Conservation (phyloP, 1,140 invertebrate genomes). For the Leptinotarsa lineolata region DNA sequence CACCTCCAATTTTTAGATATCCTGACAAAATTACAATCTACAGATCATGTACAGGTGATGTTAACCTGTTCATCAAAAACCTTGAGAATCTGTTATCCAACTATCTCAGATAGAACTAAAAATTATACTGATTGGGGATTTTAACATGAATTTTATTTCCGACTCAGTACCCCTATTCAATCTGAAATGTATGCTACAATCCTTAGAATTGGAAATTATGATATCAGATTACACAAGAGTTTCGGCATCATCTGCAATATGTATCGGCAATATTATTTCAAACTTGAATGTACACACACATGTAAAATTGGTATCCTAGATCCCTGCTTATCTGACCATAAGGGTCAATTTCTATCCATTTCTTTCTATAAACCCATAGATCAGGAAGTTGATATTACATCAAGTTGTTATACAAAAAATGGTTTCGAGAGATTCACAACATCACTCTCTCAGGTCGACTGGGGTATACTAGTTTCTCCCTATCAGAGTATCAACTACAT, state of each 20-base stretch:
- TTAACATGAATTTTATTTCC: conserved; percentile 3
- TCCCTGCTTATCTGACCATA: no score
- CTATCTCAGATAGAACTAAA: not conserved
- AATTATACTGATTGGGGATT: conserved; percentile 14
- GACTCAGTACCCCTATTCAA: conserved; percentile 9
- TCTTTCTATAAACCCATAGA: no score
- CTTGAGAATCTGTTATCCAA: conserved; percentile 7
- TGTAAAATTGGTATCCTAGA: no score
- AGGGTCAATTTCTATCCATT: no score
- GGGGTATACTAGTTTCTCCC: no score
- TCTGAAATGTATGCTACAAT: conserved; percentile 5
- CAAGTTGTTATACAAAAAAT: no score
- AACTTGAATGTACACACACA: not conserved
- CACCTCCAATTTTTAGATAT: conserved; percentile 9
- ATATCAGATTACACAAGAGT: no score
- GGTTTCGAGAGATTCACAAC: no score
- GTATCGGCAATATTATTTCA: conserved; percentile 10
- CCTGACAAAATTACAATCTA: not conserved
- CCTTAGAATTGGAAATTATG: conserved; percentile 8
- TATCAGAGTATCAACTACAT: no score
- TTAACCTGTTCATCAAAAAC: conserved; percentile 10
- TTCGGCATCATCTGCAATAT: no score
- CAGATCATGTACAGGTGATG: conserved; percentile 14
- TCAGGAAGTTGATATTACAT: no score
- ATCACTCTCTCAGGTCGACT: no score